Base-by-base conservation (phyloP, 2,888 invertebrate species). In the Odontocerum albicorne region DNA sequence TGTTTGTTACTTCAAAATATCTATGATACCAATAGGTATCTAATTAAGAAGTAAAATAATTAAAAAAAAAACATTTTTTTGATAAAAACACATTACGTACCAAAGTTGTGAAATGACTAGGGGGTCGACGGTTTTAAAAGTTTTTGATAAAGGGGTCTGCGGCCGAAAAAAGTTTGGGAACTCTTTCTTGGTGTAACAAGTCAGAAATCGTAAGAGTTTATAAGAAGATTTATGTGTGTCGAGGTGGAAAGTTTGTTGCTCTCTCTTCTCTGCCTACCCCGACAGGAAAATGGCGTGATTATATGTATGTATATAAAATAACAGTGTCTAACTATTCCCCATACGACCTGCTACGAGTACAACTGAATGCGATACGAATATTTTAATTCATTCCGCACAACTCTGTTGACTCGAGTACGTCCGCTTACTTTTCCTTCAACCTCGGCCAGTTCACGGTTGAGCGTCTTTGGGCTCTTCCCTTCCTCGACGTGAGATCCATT, bases 401-500 rank as follows among this genome's bases (percentile, higher is more conserved):
- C n/a, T n/a, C n/a, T n/a, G n/a, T n/a, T n/a, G n/a, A n/a, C n/a
- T 12, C 20, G 31, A 31, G 21, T 20, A 39, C 20, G 17, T 20
- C 20, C 20, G 39, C 20, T 20, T 17, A 16, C 20, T 12, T 39
- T 17, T 39, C n/a, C 19, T 39, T 19, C n/a, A n/a, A n/a, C n/a
- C 12, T 19, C 16, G 19, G 27, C 3, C 16, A 44, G 27, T 44
- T 35, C 16, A 32, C 35, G 35, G 35, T 46, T 46, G 33, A 46
- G 35, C 21, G 46, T 46, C 46, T 46, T 15, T 32, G 20, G 35
- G 35, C 21, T 33, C 46, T 35, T 36, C 46, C 13, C 12, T 36
- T 35, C 35, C 21, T 20, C 2, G 4, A 27, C 27, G 27, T 27
- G 27, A 27, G 27, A 10, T n/a, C n/a, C n/a, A n/a, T n/a, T n/a